Base-by-base conservation (phyloP, 2,113 vertebrate genomes). In the Hirundichthys speculiger region DNA sequence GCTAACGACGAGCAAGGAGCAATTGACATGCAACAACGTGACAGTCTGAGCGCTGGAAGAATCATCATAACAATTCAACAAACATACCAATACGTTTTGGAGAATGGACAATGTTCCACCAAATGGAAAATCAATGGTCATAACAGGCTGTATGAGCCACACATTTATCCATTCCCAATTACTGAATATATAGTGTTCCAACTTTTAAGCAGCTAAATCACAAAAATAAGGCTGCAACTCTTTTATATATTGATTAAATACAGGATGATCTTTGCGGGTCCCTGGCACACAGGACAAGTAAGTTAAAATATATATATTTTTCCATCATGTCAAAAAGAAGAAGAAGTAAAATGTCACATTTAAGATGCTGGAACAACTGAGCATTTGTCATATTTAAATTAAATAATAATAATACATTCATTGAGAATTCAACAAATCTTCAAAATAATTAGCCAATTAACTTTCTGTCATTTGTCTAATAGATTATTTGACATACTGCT, bases 61-160 rank as follows among this genome's bases (percentile, higher is more conserved):
- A 79, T 69, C 70, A 64, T 64, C 63, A 61, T 10, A 48, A 69
- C 66, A 66, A 59, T 49, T 64, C 48, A 53, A n/a, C 21, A 48
- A 62, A 19, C 20, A 47, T 10, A 47, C 10, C 47, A 64, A 54
- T 13, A 13, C 9, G 48, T 41, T 64, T 42, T 19, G 30, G 12
- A 61, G 47, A 69, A 75, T 25, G 34, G 38, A 60, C 48, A 25
- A 27, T 74, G 64, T 78, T 78, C 68, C 55, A 43, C 46, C 72
- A 41, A 79, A 67, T 61, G 41, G 61, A 58, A 76, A 82, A 76
- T 85, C 75, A 68, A 82, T 86, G 40, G 54, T 77, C 45, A 64
- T 52, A 78, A 66, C 43, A 64, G 55, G 21, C 55, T 41, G 38
- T 58, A 49, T 59, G 45, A 74, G 40, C 14, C 5, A 20, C 34